phyloP scores from a whole-genome alignment of 2,113 vertebrate genomes.

The Petromus typicus region DNA sequence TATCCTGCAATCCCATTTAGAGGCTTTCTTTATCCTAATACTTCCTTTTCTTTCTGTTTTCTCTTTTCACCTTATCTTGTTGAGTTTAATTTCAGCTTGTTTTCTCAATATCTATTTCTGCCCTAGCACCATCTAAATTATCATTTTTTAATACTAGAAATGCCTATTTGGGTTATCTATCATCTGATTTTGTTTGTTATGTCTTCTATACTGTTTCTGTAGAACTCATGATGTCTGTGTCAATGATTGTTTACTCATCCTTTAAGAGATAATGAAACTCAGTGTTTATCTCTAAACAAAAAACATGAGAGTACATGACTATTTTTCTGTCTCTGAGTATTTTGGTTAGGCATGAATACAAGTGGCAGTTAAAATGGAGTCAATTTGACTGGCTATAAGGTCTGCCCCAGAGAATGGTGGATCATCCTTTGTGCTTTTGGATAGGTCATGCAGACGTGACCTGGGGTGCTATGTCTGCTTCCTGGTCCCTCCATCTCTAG shows the following conservation, averaged over 20 bases:
- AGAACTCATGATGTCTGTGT: background rate
- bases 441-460: background rate
- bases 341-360: background rate
- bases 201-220: background rate
- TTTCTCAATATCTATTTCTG: slow-evolving; percentile 36
- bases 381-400: background rate
- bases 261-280: background rate
- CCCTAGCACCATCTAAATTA: background rate
- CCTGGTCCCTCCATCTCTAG: background rate
- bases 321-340: background rate
- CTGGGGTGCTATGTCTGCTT: background rate
- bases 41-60: background rate
- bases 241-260: background rate
- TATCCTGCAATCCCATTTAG: slow-evolving; percentile 46
- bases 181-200: background rate
- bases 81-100: background rate
- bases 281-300: background rate
- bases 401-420: background rate
- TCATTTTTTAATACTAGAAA: background rate
- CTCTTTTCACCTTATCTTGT: background rate
- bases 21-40: background rate
- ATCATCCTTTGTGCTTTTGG: background rate
- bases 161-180: background rate
- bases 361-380: background rate
- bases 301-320: background rate